Conservation (phyloP, 2,888 invertebrate species). For the Pediacus dermestoides region DNA sequence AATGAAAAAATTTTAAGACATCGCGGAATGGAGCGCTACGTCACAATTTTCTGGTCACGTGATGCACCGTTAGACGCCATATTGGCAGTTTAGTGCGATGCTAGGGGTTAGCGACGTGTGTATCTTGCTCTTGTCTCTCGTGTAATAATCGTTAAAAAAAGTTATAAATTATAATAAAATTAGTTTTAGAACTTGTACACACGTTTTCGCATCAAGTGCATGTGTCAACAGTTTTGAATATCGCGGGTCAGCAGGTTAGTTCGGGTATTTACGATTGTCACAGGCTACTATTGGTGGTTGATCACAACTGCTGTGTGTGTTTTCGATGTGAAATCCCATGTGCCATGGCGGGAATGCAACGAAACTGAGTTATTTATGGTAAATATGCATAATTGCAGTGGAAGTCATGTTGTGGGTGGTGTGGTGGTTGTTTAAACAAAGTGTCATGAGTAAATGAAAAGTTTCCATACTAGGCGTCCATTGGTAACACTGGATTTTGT, state of each 20-base stretch:
- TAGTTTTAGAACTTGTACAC: constrained; percentile 15
- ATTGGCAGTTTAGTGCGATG: constrained; percentile 55
- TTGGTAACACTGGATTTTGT: constrained; percentile 35
- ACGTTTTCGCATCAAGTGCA: constrained; percentile 21
- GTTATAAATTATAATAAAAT: constrained; percentile 22
- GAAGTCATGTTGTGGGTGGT: constrained; percentile 11
- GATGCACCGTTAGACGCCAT: constrained; percentile 58
- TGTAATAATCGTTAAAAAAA: constrained; percentile 26
- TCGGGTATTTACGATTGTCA: constrained; percentile 51
- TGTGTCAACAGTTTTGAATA: constrained; percentile 44
- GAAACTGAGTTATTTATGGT: constrained; percentile 32
- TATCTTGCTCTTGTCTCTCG: constrained; percentile 30
- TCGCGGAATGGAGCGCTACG: constrained; percentile 47
- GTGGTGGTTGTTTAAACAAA: neutral
- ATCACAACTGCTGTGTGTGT: constrained; percentile 45
- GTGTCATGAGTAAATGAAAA: constrained; percentile 24
- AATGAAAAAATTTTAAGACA: constrained; percentile 47
- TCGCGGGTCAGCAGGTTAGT: constrained; percentile 44
- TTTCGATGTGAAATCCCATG: constrained; percentile 42
- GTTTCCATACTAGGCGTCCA: constrained; percentile 31
- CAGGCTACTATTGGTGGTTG: constrained; percentile 48
- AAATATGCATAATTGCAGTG: constrained; percentile 21
- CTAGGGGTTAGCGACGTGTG: constrained; percentile 53
- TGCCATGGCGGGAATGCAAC: constrained; percentile 41
- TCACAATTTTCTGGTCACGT: constrained; percentile 56